These are phyloP conservation scores for Drosophila jambulina DNA, from an alignment of 1,140 invertebrate species.

Conservation along the genomic window DNA sequence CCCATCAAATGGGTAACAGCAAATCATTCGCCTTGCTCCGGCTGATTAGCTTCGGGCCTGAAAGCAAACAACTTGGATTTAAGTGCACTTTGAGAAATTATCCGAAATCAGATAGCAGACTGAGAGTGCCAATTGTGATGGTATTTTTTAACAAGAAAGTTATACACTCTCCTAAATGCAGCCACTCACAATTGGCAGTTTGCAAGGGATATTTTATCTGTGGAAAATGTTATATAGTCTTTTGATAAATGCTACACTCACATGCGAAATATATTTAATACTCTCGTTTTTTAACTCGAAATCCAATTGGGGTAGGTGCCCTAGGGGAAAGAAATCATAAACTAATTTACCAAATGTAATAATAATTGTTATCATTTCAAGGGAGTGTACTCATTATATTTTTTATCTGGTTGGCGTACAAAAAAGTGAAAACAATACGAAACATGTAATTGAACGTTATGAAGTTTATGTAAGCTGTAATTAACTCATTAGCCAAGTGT, in stretches of 20 bases:
- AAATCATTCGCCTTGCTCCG: slow-evolving; percentile 26
- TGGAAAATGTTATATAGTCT: not conserved
- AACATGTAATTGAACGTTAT: not conserved
- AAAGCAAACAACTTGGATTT: slow-evolving; percentile 23
- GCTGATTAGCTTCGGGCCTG: slow-evolving; percentile 43
- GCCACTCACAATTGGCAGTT: no score
- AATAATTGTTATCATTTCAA: slow-evolving; percentile 8
- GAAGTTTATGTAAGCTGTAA: slow-evolving; percentile 9
- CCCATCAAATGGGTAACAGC: slow-evolving; percentile 28
- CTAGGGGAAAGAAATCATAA: not conserved
- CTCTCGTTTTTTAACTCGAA: not conserved
- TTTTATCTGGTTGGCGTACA: not conserved
- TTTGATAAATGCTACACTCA: not conserved
- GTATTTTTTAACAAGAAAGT: not conserved
- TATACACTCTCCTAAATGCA: no score
- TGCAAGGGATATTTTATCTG: not conserved
- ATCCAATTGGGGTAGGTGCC: no score
- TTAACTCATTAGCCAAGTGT: slow-evolving; percentile 1
- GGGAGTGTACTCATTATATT: slow-evolving; percentile 2
- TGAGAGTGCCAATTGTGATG: not conserved
- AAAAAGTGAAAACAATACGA: not conserved
- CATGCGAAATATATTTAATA: not conserved
- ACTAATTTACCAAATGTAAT: not conserved
- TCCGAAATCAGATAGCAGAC: not conserved
- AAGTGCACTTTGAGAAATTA: slow-evolving; percentile 30